Evolutionary conservation across 2,888 invertebrate genomes (phyloP).

Genomic region (Norana najaformis): DNA sequence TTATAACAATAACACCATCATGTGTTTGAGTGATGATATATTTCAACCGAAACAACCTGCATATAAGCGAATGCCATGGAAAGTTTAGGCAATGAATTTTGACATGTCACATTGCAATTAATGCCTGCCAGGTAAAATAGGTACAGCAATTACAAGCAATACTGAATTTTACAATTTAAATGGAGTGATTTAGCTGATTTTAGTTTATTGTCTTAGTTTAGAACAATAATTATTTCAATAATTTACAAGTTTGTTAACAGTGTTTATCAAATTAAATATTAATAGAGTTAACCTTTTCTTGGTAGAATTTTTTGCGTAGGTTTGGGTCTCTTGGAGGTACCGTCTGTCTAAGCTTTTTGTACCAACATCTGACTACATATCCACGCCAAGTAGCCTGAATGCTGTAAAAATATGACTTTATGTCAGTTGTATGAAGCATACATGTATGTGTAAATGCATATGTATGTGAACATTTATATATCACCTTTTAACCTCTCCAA

Average conservation of each 20-base stretch:
- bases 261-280: neutral
- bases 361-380: slow-evolving; percentile 60
- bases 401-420: slow-evolving; percentile 44
- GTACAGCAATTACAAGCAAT: neutral
- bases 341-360: slow-evolving; percentile 56
- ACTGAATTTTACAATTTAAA: neutral
- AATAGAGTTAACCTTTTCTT: slow-evolving; percentile 53
- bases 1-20: neutral
- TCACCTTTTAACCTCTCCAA: no score
- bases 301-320: slow-evolving; percentile 58
- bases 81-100: neutral
- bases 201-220: neutral
- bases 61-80: neutral
- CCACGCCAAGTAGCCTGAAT: slow-evolving; percentile 62
- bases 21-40: no score
- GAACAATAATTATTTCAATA: neutral
- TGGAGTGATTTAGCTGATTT: neutral
- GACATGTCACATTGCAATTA: neutral
- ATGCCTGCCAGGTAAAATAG: neutral
- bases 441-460: no score
- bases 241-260: neutral
- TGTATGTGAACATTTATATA: no score
- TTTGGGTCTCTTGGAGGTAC: slow-evolving; percentile 60
- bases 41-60: neutral
- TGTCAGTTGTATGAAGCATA: no score